Conservation (phyloP, 2,797 vertebrate species). For the Fundulus diaphanus region DNA sequence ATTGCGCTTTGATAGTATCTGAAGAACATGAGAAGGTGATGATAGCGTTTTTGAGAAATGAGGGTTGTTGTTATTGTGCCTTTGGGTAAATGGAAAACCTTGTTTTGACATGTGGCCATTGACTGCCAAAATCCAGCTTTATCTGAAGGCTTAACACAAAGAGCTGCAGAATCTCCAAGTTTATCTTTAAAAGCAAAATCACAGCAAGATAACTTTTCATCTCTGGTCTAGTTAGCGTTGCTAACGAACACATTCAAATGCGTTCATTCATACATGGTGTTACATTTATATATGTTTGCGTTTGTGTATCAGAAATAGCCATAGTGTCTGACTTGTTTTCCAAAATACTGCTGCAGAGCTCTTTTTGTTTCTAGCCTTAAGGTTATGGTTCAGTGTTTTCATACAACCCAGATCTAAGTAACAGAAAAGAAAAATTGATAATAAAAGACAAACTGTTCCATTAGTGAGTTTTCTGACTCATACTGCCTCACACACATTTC, state of each 20-base stretch:
- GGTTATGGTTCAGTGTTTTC: slow-evolving; percentile 11
- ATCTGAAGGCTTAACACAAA: slow-evolving; percentile 48
- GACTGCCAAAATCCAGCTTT: slow-evolving; percentile 58
- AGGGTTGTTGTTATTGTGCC: slow-evolving; percentile 62
- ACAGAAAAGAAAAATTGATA: slow-evolving; percentile 14
- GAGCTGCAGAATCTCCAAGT: slow-evolving; percentile 48
- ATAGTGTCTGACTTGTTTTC: neutral
- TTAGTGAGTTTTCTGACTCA: slow-evolving; percentile 9
- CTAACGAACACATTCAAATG: neutral
- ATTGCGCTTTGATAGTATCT: slow-evolving; percentile 56
- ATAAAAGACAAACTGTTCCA: slow-evolving; percentile 12
- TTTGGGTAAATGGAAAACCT: slow-evolving; percentile 46
- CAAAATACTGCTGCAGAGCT: neutral
- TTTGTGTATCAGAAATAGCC: neutral
- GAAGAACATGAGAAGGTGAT: slow-evolving; percentile 55
- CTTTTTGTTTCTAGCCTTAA: neutral
- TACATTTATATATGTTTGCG: no score
- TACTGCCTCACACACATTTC: slow-evolving; percentile 18
- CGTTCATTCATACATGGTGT: neutral
- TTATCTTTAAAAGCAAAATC: slow-evolving; percentile 28
- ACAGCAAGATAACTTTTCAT: slow-evolving; percentile 15
- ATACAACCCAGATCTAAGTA: slow-evolving; percentile 7
- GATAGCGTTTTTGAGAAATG: slow-evolving; percentile 34
- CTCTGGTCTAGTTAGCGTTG: neutral
- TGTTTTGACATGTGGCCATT: slow-evolving; percentile 69